phyloP scores from a whole-genome alignment of 2,797 vertebrate genomes.

The Brachyrhaphis roseni region DNA sequence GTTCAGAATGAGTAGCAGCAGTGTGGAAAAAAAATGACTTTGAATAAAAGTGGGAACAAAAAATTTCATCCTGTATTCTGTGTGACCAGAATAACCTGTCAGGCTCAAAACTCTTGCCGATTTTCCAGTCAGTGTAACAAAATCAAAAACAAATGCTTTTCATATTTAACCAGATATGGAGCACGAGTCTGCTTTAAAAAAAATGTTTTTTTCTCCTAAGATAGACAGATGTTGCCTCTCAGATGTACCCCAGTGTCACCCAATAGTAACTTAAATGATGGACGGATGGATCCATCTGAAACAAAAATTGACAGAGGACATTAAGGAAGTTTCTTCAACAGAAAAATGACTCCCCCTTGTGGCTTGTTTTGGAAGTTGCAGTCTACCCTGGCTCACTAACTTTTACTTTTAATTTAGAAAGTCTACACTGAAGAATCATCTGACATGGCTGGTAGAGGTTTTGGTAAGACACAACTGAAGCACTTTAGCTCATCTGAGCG shows the following conservation, averaged over 20 bases:
- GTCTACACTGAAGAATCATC: neutral
- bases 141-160: neutral
- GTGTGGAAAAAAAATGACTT: neutral
- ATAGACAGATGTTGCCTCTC: neutral
- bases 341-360: constrained; percentile 62
- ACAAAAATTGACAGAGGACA: neutral
- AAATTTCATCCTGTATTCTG: neutral
- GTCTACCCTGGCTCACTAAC: neutral
- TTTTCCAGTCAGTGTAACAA: neutral
- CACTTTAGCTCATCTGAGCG: neutral
- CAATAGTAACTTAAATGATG: neutral
- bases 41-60: neutral
- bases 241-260: neutral
- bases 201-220: neutral
- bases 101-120: neutral
- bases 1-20: neutral
- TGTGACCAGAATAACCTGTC: neutral
- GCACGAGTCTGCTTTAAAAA: neutral
- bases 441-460: neutral
- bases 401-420: neutral
- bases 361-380: constrained; percentile 22
- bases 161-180: neutral
- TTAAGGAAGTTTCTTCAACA: neutral
- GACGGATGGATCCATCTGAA: neutral
- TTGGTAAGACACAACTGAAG: neutral